These are phyloP conservation scores for Craseonycteris thonglongyai DNA, from an alignment of 2,113 vertebrate species.

Conservation along the genomic window DNA sequence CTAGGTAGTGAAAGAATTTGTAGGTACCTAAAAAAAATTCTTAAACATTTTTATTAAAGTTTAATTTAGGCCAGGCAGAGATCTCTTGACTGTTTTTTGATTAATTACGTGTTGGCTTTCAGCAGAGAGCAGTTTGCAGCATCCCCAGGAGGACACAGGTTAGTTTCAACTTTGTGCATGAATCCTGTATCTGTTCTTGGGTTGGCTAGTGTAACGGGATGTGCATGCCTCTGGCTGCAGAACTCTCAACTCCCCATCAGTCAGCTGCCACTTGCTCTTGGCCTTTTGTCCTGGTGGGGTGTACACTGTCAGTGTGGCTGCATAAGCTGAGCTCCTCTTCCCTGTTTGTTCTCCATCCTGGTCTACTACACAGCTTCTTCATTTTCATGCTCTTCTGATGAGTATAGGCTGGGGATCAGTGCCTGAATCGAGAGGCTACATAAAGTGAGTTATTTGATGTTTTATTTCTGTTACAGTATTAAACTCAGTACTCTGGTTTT, in stretches of 20 bases:
- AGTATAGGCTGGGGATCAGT: neutral
- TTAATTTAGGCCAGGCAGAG: slow-evolving; percentile 8
- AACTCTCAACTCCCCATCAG: neutral
- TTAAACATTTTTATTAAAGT: neutral
- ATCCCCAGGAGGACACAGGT: slow-evolving; percentile 61
- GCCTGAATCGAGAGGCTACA: neutral
- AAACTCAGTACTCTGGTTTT: neutral
- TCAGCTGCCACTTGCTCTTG: slow-evolving; percentile 35
- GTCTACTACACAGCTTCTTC: neutral
- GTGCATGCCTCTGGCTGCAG: slow-evolving; percentile 41
- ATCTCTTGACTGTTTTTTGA: slow-evolving; percentile 45
- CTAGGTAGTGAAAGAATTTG: slow-evolving; percentile 29
- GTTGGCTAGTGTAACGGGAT: slow-evolving; percentile 5
- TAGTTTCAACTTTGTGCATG: slow-evolving; percentile 35
- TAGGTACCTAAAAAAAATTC: neutral
- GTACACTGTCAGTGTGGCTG: slow-evolving; percentile 18
- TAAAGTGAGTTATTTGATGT: neutral
- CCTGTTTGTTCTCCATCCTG: slow-evolving; percentile 30
- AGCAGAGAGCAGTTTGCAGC: slow-evolving; percentile 60
- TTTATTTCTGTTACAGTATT: slow-evolving; percentile 18
- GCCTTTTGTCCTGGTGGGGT: slow-evolving; percentile 10
- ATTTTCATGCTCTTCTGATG: slow-evolving; percentile 29
- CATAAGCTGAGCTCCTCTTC: neutral
- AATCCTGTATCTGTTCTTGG: neutral
- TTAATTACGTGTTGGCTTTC: slow-evolving; percentile 62